Evolutionary conservation across 30 jellyfish, hydroid and myxozoan genomes (phyloP), one percentile per base, ranked within the genome.

Genomic region (Aurelia sp.): DNA sequence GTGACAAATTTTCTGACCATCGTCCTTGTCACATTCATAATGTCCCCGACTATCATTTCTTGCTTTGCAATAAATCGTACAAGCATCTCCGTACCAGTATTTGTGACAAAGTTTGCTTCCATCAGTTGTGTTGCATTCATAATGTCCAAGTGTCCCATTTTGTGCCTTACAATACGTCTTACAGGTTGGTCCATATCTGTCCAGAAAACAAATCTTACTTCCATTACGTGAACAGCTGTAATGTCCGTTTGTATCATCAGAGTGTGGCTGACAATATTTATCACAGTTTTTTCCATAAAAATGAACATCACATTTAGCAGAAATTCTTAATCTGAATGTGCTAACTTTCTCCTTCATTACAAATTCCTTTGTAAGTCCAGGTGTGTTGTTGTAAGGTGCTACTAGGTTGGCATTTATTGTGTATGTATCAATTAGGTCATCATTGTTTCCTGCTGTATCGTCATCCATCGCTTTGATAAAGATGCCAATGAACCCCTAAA

Each of bases 1-100:
- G 50, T 48, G 70, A 48, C 96, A 87, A 11, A 67, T 57, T 66
- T 77, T 87, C 15, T 41, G 44, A 31, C 96, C 96, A 64, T 75
- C 68, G 4, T 3, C 8, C 8, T 10, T 31, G 40, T 76, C 72
- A 52, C 96, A 87, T 52, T 44, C 82, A 57, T 75, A 87, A 33
- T 69, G 64, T 41, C 82, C 91, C 4, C 27, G 24, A 20, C 76
- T 79, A 9, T 66, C 91, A 58, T 78, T 71, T 31, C 70, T 70
- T 72, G 83, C 86, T 76, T 21, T 17, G 61, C 96, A 88, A 38
- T 53, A 74, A 2, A 61, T 61, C 66, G 33, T 67, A 47, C 96
- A 88, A 13, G 70, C 65, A 5, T 33, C 17, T 51, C 91, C 91
- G 70, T 88, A 88, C 96, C 96, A 88, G 58, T 78, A 17, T 27